Base-by-base conservation (phyloP, 2,797 vertebrate genomes). In the Hemitrygon akajei region DNA sequence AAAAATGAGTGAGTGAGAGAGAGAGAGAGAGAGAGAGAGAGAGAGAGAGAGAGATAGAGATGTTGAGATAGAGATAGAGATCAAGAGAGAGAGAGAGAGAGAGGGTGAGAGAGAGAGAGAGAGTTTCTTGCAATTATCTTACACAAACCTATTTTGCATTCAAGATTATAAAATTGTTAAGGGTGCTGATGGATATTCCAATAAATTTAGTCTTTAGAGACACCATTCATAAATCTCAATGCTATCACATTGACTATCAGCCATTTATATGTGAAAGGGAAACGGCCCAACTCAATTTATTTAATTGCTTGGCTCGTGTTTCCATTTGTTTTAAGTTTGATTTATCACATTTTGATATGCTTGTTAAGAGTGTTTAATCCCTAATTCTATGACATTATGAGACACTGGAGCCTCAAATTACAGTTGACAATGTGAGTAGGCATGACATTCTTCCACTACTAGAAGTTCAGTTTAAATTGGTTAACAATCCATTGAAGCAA, bases 351-450 rank as follows among this genome's bases (percentile, higher is more conserved):
- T 89, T 69, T 69, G 86, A 89, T 89, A 37, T 25, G 86, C 63
- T 89, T 89, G 86, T 89, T 69, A 69, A 37, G 86, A 63, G 63
- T 37, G 86, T 89, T 89, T 89, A 89, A 89, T 89, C 86, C 86
- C 86, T 89, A 89, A 89, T 89, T 89, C 60, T 37, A 30, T 37
- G 20, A 89, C 86, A 89, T 69, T 69, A 89, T 69, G 86, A 89
- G 63, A 89, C 86, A 89, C 86, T 89, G 18, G n/a, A 63, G 86
- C 63, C 63, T 89, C 86, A 89, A 89, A 37, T 89, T 69, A 37
- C 60, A 69, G 86, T 69, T 89, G 86, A 89, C 63, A 69, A 89
- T 63, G 34, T 69, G 86, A 89, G 63, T 69, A 25, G 63, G 63
- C 66, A 37, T 89, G n/a, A 69, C 60, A 69, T 69, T 69, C 60